Percentiles rank a stretch among this genome's conserved stretches.
Conservation (phyloP, 2,797 vertebrate species). For the Melanogrammus aeglefinus region DNA sequence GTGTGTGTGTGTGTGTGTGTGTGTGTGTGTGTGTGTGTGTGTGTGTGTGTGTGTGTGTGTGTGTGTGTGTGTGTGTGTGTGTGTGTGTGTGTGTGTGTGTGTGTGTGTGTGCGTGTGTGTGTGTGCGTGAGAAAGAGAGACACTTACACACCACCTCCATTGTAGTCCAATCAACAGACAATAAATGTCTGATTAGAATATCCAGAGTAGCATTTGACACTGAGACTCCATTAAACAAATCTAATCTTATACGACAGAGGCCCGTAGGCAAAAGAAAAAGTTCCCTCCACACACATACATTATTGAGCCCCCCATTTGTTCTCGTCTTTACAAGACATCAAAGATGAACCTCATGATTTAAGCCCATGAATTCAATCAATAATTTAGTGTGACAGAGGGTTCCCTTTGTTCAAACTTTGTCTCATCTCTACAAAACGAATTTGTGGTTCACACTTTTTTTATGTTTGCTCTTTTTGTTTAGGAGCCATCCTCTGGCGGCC, state of each 20-base stretch:
- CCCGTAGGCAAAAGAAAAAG: not conserved
- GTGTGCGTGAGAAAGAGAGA: not conserved
- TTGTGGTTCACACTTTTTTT: not conserved
- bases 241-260: not conserved
- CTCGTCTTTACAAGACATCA: conserved; percentile 1
- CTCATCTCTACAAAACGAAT: not conserved
- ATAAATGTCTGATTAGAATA: conserved; percentile 6
- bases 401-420: not conserved
- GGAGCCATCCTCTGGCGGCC: not conserved
- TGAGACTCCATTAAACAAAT: conserved; percentile 1
- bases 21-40: conserved; percentile 9
- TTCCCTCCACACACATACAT: not conserved
- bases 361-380: not conserved
- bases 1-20: conserved; percentile 17
- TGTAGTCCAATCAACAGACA: conserved; percentile 1
- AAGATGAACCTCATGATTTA: not conserved
- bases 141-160: conserved; percentile 3
- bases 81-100: conserved; percentile 13
- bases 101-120: conserved; percentile 11
- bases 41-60: conserved; percentile 8
- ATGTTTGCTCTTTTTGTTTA: not conserved
- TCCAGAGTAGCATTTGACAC: not conserved
- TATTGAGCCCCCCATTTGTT: not conserved
- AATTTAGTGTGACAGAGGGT: not conserved
- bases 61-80: conserved; percentile 16